Percentiles rank a stretch among this genome's conserved stretches.
Conservation (phyloP, 2,797 vertebrate genomes). For the Acomys russatus region DNA sequence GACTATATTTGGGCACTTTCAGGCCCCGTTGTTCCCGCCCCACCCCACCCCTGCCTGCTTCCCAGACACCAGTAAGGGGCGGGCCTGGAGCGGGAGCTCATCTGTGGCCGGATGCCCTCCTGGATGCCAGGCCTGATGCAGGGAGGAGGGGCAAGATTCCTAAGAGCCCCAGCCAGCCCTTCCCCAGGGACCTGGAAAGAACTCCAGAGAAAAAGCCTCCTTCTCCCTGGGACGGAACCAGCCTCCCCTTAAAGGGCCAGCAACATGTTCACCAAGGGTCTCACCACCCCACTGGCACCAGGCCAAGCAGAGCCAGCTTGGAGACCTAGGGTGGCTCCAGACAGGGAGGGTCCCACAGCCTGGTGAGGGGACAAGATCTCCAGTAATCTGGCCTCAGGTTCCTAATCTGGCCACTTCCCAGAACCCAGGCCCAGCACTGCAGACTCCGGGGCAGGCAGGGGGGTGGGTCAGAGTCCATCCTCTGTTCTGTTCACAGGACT, state of each 20-base stretch:
- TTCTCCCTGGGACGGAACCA: background rate
- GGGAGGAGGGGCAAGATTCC: slow-evolving; percentile 52
- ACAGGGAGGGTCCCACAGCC: background rate
- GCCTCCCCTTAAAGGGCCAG: slow-evolving; percentile 69
- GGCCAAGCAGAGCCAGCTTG: background rate
- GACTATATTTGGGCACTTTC: slow-evolving; percentile 88
- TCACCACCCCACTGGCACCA: background rate
- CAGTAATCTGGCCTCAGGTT: background rate
- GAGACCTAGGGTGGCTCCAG: background rate
- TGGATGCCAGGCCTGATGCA: slow-evolving; percentile 67
- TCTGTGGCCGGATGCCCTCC: slow-evolving; percentile 69
- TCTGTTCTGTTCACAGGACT: background rate
- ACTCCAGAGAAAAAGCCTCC: slow-evolving; percentile 27
- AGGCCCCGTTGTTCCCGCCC: slow-evolving; percentile 77
- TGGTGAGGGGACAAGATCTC: background rate
- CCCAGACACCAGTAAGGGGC: slow-evolving; percentile 80
- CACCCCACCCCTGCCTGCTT: slow-evolving; percentile 73
- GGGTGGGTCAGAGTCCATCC: background rate
- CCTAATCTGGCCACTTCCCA: background rate
- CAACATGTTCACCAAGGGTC: background rate
- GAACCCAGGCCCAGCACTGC: background rate
- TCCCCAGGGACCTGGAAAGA: slow-evolving; percentile 7
- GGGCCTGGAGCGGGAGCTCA: slow-evolving; percentile 77
- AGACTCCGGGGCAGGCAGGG: no score
- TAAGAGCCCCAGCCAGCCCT: slow-evolving; percentile 53